Conservation (phyloP, 1,140 invertebrate species). For the Maconellicoccus hirsutus region DNA sequence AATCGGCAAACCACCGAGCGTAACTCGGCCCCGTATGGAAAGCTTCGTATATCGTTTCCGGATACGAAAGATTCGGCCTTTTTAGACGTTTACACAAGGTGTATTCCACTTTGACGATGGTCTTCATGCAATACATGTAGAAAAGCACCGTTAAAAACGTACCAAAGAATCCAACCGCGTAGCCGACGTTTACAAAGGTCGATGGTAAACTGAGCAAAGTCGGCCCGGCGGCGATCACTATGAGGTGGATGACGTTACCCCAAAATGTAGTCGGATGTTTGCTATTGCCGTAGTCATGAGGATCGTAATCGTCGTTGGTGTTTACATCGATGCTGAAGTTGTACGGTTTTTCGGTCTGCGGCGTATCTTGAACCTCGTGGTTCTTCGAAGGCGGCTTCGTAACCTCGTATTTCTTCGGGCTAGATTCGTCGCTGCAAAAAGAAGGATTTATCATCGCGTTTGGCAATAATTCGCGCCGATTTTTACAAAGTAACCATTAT, state of each 20-base stretch:
- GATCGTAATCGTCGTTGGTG: background rate
- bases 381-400: background rate
- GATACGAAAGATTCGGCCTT: slow-evolving; percentile 18
- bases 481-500: too few relatives aligned
- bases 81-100: slow-evolving; percentile 18
- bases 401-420: slow-evolving; percentile 8
- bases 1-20: background rate
- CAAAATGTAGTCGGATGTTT: slow-evolving; percentile 33
- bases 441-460: background rate
- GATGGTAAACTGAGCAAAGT: slow-evolving; percentile 47
- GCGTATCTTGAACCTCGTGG: too few relatives aligned
- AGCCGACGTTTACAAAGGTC: slow-evolving; percentile 45
- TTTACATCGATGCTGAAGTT: background rate
- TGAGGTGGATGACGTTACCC: slow-evolving; percentile 38
- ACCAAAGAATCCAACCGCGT: slow-evolving; percentile 38
- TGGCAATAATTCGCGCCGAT: too few relatives aligned
- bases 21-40: background rate
- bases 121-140: slow-evolving; percentile 39
- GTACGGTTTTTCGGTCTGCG: background rate
- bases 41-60: slow-evolving; percentile 11
- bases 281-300: background rate
- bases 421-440: background rate
- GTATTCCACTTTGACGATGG: slow-evolving; percentile 34
- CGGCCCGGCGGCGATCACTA: slow-evolving; percentile 43
- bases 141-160: slow-evolving; percentile 37